Evolutionary conservation across 2,113 vertebrate species (phyloP).

Genomic region (Stigmatopora argus): DNA sequence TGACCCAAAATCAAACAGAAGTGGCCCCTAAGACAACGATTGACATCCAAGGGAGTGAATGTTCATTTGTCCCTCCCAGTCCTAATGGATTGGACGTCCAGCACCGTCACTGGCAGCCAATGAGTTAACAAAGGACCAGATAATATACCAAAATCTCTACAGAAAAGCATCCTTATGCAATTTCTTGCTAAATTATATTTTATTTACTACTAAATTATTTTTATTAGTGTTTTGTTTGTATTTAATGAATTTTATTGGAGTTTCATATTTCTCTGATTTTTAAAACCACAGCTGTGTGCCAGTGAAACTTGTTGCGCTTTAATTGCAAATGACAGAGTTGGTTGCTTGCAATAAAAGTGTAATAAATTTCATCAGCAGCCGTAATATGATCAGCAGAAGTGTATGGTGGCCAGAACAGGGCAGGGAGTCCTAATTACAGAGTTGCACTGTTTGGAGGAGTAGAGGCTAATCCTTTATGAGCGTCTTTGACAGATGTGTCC

Average conservation of each 20-base stretch:
- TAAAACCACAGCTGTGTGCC: background rate
- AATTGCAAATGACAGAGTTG: slow-evolving; percentile 33
- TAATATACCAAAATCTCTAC: no score
- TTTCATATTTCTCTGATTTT: background rate
- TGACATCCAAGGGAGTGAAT: no score
- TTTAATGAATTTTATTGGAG: background rate
- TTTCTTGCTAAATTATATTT: no score
- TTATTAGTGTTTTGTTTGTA: background rate
- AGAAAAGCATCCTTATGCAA: no score
- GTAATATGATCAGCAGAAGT: slow-evolving; percentile 30
- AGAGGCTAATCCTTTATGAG: slow-evolving; percentile 46
- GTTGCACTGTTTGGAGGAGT: slow-evolving; percentile 30
- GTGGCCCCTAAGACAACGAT: no score
- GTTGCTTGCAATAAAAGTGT: slow-evolving; percentile 48
- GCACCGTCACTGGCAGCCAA: no score
- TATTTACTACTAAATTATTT: background rate
- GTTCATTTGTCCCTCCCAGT: no score
- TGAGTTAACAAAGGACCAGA: no score
- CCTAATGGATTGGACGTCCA: no score
- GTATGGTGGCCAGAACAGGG: slow-evolving; percentile 42
- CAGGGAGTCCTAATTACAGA: slow-evolving; percentile 44
- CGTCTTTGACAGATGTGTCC: slow-evolving; percentile 58
- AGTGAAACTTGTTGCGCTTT: slow-evolving; percentile 15
- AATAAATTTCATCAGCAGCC: slow-evolving; percentile 59
- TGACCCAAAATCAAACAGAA: no score